Base-by-base conservation (phyloP, 2,888 invertebrate genomes). In the Dromius quadrimaculatus region DNA sequence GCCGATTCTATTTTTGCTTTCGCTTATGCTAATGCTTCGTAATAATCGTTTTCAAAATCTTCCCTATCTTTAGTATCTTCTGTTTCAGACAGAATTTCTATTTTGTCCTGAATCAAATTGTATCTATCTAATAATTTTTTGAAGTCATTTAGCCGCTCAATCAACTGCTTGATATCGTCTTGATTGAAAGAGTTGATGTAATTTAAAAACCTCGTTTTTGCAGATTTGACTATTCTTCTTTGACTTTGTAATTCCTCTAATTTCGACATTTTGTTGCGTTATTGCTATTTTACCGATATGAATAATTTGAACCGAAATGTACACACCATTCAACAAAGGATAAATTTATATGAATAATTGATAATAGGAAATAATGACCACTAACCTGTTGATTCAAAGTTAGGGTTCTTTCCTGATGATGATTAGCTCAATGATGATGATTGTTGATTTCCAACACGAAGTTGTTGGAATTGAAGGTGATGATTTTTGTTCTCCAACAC, bases 121-220 rank as follows among this genome's bases (percentile, higher is more conserved):
- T 57, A 57, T 28, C 13, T 54, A n/a, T 54, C 54, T 32, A 54
- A 28, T 28, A 54, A 13, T 28, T 54, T 54, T 54, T 54, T 54
- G 15, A 13, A 54, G 9, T 54, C 54, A n/a, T 23, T 28, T 32
- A 54, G 28, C 28, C 54, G 23, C 54, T 28, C 54, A 54, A 54
- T 54, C 11, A 54, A 15, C 20, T 54, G 54, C 2, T 11, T 28
- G 3, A 28, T 9, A 6, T 13, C 54, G 9, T 15, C 17, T 34
- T 57, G 15, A 28, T 32, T 32, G 32, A 5, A 13, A 28, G 57
- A 13, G 32, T 34, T 32, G 8, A 32, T 32, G 15, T 57, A 32
- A 57, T 57, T 57, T 57, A 11, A 15, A 57, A 57, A 57, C 11
- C 57, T 57, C 57, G 57, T 57, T 28, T 57, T 57, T 5, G 57